A percentile compares a stretch with the other conserved stretches of the same genome.
Evolutionary conservation across 2,888 invertebrate species (phyloP).

Genomic region (Nephrotoma guestfalica): DNA sequence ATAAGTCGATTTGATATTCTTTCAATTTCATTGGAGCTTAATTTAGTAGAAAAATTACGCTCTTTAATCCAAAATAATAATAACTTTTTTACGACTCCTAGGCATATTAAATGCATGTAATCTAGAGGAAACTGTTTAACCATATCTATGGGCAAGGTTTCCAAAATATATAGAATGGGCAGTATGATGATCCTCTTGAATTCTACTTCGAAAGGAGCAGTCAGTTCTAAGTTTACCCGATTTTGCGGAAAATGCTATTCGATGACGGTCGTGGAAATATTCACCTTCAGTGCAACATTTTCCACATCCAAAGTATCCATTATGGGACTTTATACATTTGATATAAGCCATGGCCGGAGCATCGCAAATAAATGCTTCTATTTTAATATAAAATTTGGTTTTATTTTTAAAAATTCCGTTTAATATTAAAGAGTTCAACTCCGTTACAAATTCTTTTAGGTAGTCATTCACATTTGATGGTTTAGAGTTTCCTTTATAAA

Average conservation of each 20-base stretch:
- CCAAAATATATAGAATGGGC: not conserved
- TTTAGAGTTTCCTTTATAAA: not conserved
- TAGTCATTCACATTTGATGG: not conserved
- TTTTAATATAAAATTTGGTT: not conserved
- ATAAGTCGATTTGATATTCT: not conserved
- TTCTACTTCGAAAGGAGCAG: not conserved
- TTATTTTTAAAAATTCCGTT: not conserved
- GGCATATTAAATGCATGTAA: too few relatives aligned
- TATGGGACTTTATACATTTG: not conserved
- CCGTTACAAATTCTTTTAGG: not conserved
- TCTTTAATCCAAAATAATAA: not conserved
- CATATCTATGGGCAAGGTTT: not conserved
- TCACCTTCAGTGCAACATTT: not conserved
- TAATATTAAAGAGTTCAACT: not conserved
- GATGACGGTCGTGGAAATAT: not conserved
- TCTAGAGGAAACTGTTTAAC: too few relatives aligned
- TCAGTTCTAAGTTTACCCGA: not conserved
- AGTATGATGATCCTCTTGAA: not conserved
- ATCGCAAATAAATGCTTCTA: not conserved
- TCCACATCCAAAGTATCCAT: not conserved
- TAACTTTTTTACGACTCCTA: not conserved
- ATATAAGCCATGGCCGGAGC: not conserved
- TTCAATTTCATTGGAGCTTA: not conserved
- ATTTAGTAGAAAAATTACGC: not conserved
- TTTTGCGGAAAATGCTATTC: not conserved